These are phyloP conservation scores for Xiphophorus couchianus DNA, from an alignment of 2,113 vertebrate genomes.

Conservation along the genomic window DNA sequence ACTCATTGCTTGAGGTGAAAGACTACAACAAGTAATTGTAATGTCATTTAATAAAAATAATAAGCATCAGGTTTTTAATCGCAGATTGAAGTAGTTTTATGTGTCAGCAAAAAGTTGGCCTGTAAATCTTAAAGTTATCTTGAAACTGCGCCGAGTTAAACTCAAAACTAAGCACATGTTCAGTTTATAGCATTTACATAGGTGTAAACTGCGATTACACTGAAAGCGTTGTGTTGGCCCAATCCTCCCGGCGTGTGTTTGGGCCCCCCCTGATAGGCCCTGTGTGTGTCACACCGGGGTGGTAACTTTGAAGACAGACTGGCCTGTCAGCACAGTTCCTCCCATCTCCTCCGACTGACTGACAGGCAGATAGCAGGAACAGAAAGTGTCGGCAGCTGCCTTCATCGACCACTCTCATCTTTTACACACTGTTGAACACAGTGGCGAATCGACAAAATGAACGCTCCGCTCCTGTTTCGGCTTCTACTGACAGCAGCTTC, in stretches of 20 bases:
- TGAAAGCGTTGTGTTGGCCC: background rate
- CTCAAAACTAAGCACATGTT: background rate
- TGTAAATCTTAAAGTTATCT: too few species aligned
- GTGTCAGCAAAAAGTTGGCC: too few species aligned
- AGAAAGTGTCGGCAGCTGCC: constrained; percentile 51
- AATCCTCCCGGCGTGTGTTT: background rate
- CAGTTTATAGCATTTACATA: background rate
- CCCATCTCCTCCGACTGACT: constrained; percentile 57
- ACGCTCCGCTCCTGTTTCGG: constrained; percentile 39
- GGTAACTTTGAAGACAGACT: constrained; percentile 49
- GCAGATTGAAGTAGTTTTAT: too few species aligned
- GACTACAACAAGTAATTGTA: background rate
- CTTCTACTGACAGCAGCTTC: constrained; percentile 22
- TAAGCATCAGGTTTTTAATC: background rate
- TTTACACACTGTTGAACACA: constrained; percentile 6
- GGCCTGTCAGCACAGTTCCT: constrained; percentile 64
- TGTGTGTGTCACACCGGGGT: constrained; percentile 57
- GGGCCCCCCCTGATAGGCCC: constrained; percentile 62
- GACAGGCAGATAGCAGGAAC: constrained; percentile 64
- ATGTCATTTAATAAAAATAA: background rate
- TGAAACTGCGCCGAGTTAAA: background rate
- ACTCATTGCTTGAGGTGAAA: background rate
- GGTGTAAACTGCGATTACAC: background rate
- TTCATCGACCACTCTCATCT: constrained; percentile 13
- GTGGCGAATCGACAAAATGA: constrained; percentile 51